phyloP scores from a whole-genome alignment of 2,797 vertebrate species.

The Balearica regulorum region DNA sequence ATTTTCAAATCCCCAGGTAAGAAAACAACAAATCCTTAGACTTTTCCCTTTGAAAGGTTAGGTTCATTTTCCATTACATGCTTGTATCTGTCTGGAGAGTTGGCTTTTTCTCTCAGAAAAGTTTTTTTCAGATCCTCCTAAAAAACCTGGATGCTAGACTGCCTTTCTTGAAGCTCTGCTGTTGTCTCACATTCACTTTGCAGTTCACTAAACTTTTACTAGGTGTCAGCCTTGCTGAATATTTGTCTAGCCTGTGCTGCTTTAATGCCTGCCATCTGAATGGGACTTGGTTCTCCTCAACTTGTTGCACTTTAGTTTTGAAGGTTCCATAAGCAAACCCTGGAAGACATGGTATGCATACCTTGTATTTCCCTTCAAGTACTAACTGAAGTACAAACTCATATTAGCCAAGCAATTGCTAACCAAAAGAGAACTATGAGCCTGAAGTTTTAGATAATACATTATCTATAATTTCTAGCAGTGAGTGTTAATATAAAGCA shows the following conservation, averaged over 20 bases:
- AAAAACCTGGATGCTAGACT: background rate
- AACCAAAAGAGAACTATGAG: background rate
- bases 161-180: background rate
- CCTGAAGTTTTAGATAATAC: background rate
- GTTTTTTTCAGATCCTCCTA: background rate
- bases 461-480: background rate
- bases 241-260: background rate
- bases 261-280: background rate
- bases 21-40: background rate
- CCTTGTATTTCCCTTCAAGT: background rate
- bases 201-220: background rate
- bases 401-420: background rate
- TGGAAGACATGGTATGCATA: background rate
- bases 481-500: background rate
- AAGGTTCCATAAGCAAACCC: background rate
- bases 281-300: background rate
- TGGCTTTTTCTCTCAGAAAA: background rate
- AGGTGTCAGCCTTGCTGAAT: conserved; percentile 54
- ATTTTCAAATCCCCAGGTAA: conserved; percentile 82
- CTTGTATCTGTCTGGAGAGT: background rate
- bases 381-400: accelerated
- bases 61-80: accelerated
- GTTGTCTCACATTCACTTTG: background rate
- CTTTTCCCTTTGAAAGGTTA: background rate
- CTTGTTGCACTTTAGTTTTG: background rate